Evolutionary conservation across 2,888 invertebrate species (phyloP).

Genomic region (Silvanus unidentatus): DNA sequence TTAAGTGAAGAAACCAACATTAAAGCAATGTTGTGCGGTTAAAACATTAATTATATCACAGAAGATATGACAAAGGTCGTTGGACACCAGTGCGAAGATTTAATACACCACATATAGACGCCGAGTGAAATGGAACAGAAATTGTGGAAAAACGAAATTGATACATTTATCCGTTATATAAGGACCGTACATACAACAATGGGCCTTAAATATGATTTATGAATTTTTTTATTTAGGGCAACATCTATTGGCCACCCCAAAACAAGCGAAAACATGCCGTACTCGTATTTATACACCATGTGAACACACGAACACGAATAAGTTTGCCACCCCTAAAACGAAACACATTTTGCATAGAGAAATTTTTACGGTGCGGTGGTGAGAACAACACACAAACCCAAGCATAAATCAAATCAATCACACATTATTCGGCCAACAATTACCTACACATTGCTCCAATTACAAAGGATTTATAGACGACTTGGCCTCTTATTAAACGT

Average conservation of each 20-base stretch:
- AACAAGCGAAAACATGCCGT: conserved; percentile 37
- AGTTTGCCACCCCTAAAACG: no score
- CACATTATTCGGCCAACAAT: not conserved
- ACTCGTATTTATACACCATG: conserved; percentile 28
- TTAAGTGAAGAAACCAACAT: conserved; percentile 33
- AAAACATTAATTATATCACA: no score
- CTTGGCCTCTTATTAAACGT: no score
- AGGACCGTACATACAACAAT: conserved; percentile 31
- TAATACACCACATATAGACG: no score
- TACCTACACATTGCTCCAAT: not conserved
- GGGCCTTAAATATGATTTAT: conserved; percentile 47
- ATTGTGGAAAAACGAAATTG: no score
- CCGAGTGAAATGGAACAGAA: conserved; percentile 27
- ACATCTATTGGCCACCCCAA: conserved; percentile 38
- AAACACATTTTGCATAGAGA: no score
- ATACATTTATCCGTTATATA: conserved; percentile 17
- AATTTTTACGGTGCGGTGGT: no score
- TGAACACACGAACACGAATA: conserved; percentile 21
- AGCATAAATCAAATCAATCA: conserved; percentile 1
- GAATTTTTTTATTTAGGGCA: conserved; percentile 45
- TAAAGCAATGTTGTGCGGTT: conserved; percentile 13
- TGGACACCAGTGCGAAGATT: no score
- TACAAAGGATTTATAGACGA: not conserved
- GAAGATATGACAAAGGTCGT: no score
- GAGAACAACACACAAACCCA: not conserved